A percentile compares a stretch with the other conserved stretches of the same genome.
These are phyloP conservation scores for Beroe forskalii DNA, from an alignment of 37 sponge, comb jelly and placozoan genomes.

Conservation along the genomic window DNA sequence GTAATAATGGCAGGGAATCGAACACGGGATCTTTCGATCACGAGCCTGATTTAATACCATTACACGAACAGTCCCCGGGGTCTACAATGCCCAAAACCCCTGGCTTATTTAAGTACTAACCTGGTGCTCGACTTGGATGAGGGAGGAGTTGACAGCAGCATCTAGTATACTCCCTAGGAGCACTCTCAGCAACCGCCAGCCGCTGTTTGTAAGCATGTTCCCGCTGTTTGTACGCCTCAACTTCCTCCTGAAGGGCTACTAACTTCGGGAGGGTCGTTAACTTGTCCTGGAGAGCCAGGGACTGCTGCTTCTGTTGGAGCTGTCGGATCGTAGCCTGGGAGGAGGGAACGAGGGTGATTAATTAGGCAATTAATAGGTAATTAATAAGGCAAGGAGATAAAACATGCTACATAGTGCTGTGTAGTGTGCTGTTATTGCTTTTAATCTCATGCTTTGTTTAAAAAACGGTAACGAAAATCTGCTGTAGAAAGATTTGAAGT, in stretches of 20 bases:
- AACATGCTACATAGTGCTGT: too few relatives aligned
- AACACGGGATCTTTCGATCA: too few relatives aligned
- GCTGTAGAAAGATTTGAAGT: too few relatives aligned
- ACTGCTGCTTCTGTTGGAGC: slow-evolving; percentile 45
- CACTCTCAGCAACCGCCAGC: not conserved
- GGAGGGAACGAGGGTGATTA: not conserved
- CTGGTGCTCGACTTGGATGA: slow-evolving; percentile 21
- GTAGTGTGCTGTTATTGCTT: too few relatives aligned
- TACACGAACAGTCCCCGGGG: too few relatives aligned
- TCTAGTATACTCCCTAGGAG: slow-evolving; percentile 17
- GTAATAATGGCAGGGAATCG: too few relatives aligned
- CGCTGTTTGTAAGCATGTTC: slow-evolving; percentile 2
- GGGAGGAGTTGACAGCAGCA: slow-evolving; percentile 42
- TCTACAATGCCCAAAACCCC: too few relatives aligned
- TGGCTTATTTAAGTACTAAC: too few relatives aligned
- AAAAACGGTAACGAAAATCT: too few relatives aligned
- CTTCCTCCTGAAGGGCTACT: not conserved
- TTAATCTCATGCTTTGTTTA: too few relatives aligned
- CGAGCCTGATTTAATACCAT: too few relatives aligned
- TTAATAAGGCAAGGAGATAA: too few relatives aligned
- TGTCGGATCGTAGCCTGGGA: slow-evolving; percentile 37
- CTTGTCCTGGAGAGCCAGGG: not conserved
- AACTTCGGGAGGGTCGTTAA: not conserved
- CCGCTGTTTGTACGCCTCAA: slow-evolving; percentile 20
- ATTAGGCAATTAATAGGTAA: not conserved